Percentiles rank a stretch among this genome's conserved stretches.
These are phyloP conservation scores for Brachymystax lenok DNA, from an alignment of 2,797 vertebrate species.

Conservation along the genomic window DNA sequence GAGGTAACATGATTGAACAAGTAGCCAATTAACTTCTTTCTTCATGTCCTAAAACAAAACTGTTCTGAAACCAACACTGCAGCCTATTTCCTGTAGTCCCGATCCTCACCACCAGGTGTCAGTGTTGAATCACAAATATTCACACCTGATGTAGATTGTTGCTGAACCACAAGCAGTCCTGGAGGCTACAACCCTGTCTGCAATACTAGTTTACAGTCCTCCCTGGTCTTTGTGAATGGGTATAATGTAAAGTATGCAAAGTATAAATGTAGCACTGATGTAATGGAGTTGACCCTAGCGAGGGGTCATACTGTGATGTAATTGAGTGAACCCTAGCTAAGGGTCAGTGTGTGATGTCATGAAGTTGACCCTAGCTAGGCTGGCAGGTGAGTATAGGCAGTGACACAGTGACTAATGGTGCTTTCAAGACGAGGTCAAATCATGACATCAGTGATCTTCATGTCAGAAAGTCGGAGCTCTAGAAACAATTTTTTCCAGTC, in stretches of 20 bases:
- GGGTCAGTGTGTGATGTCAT: slow-evolving; percentile 55
- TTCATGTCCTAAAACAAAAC: too few species aligned
- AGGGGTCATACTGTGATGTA: background rate
- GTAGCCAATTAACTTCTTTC: background rate
- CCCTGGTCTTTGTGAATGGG: background rate
- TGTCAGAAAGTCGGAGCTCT: too few species aligned
- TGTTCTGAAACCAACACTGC: background rate
- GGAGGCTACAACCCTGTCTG: background rate
- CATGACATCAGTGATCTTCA: too few species aligned
- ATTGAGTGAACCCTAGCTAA: slow-evolving; percentile 38
- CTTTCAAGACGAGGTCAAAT: too few species aligned
- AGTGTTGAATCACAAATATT: slow-evolving; percentile 23
- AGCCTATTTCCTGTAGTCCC: slow-evolving; percentile 25
- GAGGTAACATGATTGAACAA: background rate
- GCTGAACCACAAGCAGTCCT: background rate
- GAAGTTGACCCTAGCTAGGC: slow-evolving; percentile 24
- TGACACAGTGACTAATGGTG: slow-evolving; percentile 43
- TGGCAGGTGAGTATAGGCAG: slow-evolving; percentile 5
- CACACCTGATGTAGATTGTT: too few species aligned
- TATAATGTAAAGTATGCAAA: background rate
- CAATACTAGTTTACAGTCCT: background rate
- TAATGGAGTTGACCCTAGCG: too few species aligned
- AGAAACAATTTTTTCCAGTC: too few species aligned
- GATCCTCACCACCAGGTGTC: slow-evolving; percentile 53
- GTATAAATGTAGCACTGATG: slow-evolving; percentile 22